Evolutionary conservation across 2,888 invertebrate species (phyloP).

Genomic region (Leptodirus hochenwartii): DNA sequence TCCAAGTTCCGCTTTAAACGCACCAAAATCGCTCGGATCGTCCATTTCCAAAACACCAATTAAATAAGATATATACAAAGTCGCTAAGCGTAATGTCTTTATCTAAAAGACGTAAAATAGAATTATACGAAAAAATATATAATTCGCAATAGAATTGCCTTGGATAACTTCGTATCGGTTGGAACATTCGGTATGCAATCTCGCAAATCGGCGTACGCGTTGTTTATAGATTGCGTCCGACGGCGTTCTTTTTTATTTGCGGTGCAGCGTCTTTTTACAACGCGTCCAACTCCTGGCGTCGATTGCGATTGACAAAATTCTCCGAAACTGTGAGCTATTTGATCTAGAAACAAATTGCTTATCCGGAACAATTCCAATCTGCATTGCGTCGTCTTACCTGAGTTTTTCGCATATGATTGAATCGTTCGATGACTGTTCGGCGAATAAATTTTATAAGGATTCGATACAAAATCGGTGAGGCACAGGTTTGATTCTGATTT

Average conservation of each 20-base stretch:
- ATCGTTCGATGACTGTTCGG: slow-evolving; percentile 11
- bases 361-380: no score
- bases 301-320: no score
- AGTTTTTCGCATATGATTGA: no score
- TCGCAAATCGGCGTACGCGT: slow-evolving; percentile 79
- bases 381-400: no score
- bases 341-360: no score
- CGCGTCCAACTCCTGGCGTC: no score
- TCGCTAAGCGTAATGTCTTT: slow-evolving; percentile 84
- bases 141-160: slow-evolving; percentile 36
- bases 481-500: slow-evolving; percentile 24
- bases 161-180: slow-evolving; percentile 85
- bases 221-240: slow-evolving; percentile 86
- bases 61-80: slow-evolving; percentile 81
- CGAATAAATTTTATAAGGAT: slow-evolving; percentile 20
- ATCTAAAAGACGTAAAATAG: slow-evolving; percentile 40
- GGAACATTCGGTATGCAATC: slow-evolving; percentile 95
- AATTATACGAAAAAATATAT: neutral
- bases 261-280: slow-evolving; percentile 68
- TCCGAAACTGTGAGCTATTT: neutral
- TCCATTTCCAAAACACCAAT: slow-evolving; percentile 79
- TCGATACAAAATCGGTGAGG: slow-evolving; percentile 18
- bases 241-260: slow-evolving; percentile 90
- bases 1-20: slow-evolving; percentile 72
- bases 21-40: slow-evolving; percentile 62